Conservation (phyloP, 2,113 vertebrate species). For the Python bivittatus region DNA sequence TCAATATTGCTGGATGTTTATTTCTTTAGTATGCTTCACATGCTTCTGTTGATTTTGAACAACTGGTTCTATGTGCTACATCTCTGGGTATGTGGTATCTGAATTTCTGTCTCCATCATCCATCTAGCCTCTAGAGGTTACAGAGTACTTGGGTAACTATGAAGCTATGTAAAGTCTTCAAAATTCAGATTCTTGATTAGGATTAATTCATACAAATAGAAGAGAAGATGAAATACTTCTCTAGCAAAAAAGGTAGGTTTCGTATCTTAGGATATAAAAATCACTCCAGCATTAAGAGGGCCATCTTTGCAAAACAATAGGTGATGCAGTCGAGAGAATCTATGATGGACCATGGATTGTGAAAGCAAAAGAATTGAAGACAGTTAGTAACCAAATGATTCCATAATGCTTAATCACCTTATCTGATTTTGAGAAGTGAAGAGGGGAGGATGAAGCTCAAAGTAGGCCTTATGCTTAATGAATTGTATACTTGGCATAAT, state of each 20-base stretch:
- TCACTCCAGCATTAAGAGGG: neutral
- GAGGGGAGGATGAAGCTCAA: neutral
- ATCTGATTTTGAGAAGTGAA: neutral
- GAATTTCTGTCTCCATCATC: neutral
- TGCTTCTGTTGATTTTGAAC: neutral
- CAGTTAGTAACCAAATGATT: neutral
- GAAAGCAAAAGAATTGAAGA: neutral
- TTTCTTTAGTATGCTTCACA: conserved; percentile 1
- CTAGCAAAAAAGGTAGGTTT: neutral
- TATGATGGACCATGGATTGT: neutral
- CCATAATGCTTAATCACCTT: neutral
- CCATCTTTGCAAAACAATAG: neutral
- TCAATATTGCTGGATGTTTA: neutral
- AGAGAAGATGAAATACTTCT: neutral
- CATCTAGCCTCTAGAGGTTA: neutral
- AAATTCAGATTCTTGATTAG: neutral
- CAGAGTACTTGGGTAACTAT: neutral
- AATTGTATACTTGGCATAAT: neutral
- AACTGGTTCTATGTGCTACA: neutral
- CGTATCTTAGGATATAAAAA: neutral
- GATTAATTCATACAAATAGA: neutral
- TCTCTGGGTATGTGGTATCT: neutral
- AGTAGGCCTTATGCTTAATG: neutral
- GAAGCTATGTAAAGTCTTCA: too few species aligned
- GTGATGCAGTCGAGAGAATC: neutral